These are phyloP conservation scores for Drosophila parabipectinata DNA, from an alignment of 1,140 invertebrate species.

Conservation along the genomic window DNA sequence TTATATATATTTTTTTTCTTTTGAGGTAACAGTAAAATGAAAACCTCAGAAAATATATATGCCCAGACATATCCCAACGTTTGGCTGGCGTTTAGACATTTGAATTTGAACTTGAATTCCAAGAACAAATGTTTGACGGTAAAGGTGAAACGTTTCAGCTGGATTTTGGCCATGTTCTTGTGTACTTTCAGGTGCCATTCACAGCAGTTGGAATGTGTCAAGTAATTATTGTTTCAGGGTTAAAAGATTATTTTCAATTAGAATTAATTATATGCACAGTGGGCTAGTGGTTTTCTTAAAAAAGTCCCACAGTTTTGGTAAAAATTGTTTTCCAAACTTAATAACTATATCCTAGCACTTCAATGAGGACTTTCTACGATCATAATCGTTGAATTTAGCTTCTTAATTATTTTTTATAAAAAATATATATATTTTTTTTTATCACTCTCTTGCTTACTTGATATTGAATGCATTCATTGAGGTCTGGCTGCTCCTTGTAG, in stretches of 20 bases:
- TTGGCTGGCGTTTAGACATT: conserved; percentile 31
- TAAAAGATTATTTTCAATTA: not conserved
- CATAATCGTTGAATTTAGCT: not conserved
- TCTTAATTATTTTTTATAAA: not conserved
- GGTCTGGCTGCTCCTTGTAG: conserved; percentile 83
- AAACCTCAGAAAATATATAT: conserved; percentile 26
- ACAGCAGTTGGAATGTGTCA: conserved; percentile 5
- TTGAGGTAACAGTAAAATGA: conserved; percentile 28
- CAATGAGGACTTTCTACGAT: too few species aligned
- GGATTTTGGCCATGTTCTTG: conserved; percentile 3
- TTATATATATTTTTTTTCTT: conserved; percentile 31
- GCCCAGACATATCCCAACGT: conserved; percentile 20
- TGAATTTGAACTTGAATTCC: conserved; percentile 76
- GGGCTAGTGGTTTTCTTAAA: not conserved
- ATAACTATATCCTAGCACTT: too few species aligned
- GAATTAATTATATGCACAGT: not conserved
- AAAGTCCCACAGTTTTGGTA: not conserved
- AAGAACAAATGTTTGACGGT: conserved; percentile 52
- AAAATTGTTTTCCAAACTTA: not conserved
- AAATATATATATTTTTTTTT: not conserved
- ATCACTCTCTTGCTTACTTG: conserved; percentile 71
- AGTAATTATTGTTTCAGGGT: conserved; percentile 24
- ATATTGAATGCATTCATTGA: conserved; percentile 84
- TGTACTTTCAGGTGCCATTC: not conserved
- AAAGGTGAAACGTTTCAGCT: conserved; percentile 56